Conservation (phyloP, 2,888 invertebrate species). For the Pammene aurita region DNA sequence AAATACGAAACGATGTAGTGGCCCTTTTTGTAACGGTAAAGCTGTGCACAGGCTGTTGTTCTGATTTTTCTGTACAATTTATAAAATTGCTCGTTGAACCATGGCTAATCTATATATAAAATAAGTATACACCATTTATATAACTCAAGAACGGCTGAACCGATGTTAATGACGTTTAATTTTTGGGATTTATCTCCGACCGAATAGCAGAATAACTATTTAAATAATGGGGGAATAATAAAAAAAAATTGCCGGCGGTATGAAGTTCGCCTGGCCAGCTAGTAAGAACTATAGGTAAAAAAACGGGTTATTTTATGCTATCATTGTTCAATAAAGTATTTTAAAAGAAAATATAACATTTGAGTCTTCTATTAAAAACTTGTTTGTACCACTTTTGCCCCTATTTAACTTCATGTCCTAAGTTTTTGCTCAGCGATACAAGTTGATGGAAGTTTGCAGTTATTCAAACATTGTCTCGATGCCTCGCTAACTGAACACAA, state of each 20-base stretch:
- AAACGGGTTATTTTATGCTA: too few relatives aligned
- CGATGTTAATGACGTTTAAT: too few relatives aligned
- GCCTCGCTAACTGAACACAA: slow-evolving; percentile 28
- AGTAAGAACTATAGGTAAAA: not conserved
- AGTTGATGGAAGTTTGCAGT: slow-evolving; percentile 21
- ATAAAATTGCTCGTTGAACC: not conserved
- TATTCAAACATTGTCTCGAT: slow-evolving; percentile 34
- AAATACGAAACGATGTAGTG: slow-evolving; percentile 42
- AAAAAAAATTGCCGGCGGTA: too few relatives aligned
- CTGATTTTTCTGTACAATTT: slow-evolving; percentile 27
- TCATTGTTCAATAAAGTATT: not conserved
- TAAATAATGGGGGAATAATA: too few relatives aligned
- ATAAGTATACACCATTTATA: too few relatives aligned
- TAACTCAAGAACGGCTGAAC: too few relatives aligned
- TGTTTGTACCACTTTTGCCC: not conserved
- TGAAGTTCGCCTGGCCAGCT: too few relatives aligned
- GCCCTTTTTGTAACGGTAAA: slow-evolving; percentile 36
- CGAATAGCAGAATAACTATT: too few relatives aligned
- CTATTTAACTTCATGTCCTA: not conserved
- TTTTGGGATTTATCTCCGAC: too few relatives aligned
- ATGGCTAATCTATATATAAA: too few relatives aligned
- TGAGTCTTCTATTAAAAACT: not conserved
- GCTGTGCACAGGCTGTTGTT: slow-evolving; percentile 33
- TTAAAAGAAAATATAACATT: not conserved
- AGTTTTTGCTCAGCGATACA: not conserved